Percentiles rank a stretch among this genome's conserved stretches.
phyloP scores from a whole-genome alignment of 2,888 invertebrate species.

The Neoitamus cyanurus region DNA sequence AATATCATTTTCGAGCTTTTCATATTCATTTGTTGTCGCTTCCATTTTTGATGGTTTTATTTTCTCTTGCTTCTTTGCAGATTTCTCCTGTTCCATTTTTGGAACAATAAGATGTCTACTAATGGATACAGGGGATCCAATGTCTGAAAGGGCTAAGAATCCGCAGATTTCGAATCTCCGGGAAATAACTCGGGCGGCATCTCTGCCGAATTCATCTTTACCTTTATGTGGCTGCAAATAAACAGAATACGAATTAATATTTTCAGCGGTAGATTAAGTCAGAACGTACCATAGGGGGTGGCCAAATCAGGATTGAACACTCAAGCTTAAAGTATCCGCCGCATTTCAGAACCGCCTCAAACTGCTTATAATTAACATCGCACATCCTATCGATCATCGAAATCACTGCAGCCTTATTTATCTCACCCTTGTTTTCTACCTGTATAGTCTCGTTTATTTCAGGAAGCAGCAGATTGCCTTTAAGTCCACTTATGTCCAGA shows the following conservation, averaged over 20 bases:
- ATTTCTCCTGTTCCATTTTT: slow-evolving; percentile 68
- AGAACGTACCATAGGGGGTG: slow-evolving; percentile 75
- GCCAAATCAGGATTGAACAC: slow-evolving; percentile 78
- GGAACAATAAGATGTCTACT: slow-evolving; percentile 92
- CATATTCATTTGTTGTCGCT: slow-evolving; percentile 57
- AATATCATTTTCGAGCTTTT: slow-evolving; percentile 64
- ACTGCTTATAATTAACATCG: slow-evolving; percentile 79
- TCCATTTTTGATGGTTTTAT: slow-evolving; percentile 56
- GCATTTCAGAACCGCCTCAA: slow-evolving; percentile 78
- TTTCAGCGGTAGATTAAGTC: not conserved
- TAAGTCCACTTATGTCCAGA: slow-evolving; percentile 79
- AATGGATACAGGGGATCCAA: slow-evolving; percentile 90
- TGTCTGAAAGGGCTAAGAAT: slow-evolving; percentile 86
- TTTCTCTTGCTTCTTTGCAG: slow-evolving; percentile 64
- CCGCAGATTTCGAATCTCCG: slow-evolving; percentile 86
- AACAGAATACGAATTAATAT: not conserved
- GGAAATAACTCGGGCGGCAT: slow-evolving; percentile 69
- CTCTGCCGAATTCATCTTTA: slow-evolving; percentile 51
- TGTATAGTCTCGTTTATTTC: not conserved
- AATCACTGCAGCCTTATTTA: slow-evolving; percentile 61
- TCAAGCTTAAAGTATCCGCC: slow-evolving; percentile 74
- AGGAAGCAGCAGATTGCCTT: slow-evolving; percentile 72
- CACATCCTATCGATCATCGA: slow-evolving; percentile 75
- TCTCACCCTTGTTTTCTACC: slow-evolving; percentile 53
- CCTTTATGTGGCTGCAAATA: slow-evolving; percentile 59